Percentiles rank a stretch among this genome's conserved stretches.
These are phyloP conservation scores for Oegoconia quadripuncta DNA, from an alignment of 2,888 invertebrate species.

Conservation along the genomic window DNA sequence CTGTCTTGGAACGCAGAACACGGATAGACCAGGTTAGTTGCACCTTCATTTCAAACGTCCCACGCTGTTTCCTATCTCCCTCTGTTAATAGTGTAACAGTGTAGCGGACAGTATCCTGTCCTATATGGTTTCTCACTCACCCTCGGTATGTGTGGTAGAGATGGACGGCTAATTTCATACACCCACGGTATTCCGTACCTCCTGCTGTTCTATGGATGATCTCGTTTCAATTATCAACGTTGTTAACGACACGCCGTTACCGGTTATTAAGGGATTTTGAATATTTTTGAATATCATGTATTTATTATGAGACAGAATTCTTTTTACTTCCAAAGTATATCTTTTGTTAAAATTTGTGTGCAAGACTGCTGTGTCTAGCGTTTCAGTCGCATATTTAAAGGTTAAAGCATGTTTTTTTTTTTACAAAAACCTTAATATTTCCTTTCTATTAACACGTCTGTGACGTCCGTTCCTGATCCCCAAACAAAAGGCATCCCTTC, in stretches of 20 bases:
- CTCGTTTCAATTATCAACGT: slow-evolving; percentile 62
- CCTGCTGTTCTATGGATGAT: slow-evolving; percentile 49
- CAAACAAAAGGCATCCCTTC: too few species aligned
- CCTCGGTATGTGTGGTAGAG: slow-evolving; percentile 28
- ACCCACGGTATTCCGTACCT: slow-evolving; percentile 46
- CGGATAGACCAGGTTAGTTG: background rate
- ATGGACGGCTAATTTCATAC: slow-evolving; percentile 37
- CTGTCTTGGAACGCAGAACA: background rate
- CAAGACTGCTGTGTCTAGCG: too few species aligned
- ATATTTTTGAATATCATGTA: background rate
- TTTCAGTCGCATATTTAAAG: too few species aligned
- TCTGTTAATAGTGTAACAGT: background rate
- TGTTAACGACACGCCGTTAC: slow-evolving; percentile 27
- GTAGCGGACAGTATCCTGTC: slow-evolving; percentile 19
- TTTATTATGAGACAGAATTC: background rate
- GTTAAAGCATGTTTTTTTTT: too few species aligned
- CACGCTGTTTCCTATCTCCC: background rate
- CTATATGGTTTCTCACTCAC: slow-evolving; percentile 30
- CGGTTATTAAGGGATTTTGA: slow-evolving; percentile 1
- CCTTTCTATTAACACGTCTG: too few species aligned
- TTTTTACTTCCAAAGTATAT: too few species aligned
- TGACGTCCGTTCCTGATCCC: too few species aligned
- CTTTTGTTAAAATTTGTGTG: too few species aligned
- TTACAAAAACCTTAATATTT: too few species aligned
- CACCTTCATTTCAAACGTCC: background rate